Conservation (phyloP, 2,797 vertebrate genomes). For the Sebastes vulpes region DNA sequence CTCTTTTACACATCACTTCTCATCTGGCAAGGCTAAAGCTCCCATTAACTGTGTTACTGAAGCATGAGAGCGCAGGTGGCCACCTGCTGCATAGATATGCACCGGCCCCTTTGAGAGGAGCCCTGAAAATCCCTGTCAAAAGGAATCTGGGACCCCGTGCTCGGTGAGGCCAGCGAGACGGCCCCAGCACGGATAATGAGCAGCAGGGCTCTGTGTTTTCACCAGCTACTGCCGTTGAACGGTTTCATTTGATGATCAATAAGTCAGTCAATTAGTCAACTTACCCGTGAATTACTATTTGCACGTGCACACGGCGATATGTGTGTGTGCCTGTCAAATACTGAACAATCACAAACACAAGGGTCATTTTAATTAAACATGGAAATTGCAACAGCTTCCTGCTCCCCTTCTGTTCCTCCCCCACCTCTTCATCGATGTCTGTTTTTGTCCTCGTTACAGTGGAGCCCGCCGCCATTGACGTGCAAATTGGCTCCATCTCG, state of each 20-base stretch:
- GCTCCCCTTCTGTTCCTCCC: background rate
- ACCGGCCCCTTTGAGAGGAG: slow-evolving; percentile 16
- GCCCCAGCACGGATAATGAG: slow-evolving; percentile 24
- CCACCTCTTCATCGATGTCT: slow-evolving; percentile 47
- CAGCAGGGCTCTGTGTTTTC: slow-evolving; percentile 1
- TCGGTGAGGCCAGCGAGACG: slow-evolving; percentile 3
- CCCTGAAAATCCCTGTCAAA: slow-evolving; percentile 44
- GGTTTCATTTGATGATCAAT: slow-evolving; percentile 59
- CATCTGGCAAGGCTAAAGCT: slow-evolving; percentile 61
- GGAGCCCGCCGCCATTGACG: slow-evolving; percentile 33
- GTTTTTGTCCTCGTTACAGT: slow-evolving; percentile 54
- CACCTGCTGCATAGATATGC: slow-evolving; percentile 45
- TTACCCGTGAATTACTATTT: slow-evolving; percentile 35
- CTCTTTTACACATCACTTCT: slow-evolving; percentile 63
- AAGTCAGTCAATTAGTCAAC: slow-evolving; percentile 61
- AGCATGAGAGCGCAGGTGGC: slow-evolving; percentile 68
- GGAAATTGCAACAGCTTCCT: slow-evolving; percentile 30
- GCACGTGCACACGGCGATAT: background rate
- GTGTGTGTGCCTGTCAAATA: slow-evolving; percentile 20
- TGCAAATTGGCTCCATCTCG: slow-evolving; percentile 80
- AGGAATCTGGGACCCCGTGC: slow-evolving; percentile 28
- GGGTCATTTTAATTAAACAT: slow-evolving; percentile 69
- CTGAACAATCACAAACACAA: slow-evolving; percentile 35
- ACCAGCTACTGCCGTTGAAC: slow-evolving; percentile 25
- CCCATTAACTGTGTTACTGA: slow-evolving; percentile 79